phyloP scores from a whole-genome alignment of 2,888 invertebrate species.

The Eristalis arbustorum region DNA sequence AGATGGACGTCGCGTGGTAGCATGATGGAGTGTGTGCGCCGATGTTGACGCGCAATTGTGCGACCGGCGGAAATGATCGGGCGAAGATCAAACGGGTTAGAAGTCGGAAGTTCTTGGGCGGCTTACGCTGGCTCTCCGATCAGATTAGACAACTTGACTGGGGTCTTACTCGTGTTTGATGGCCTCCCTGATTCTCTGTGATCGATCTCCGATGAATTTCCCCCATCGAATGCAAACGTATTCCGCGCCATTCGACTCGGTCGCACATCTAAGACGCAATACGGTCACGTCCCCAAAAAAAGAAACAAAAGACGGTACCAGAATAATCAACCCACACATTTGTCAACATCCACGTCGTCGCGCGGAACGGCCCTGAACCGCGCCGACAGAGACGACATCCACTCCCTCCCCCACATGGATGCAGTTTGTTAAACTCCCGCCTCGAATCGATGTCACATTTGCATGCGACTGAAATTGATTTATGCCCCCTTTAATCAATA shows the following conservation, averaged over 20 bases:
- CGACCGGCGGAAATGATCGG: neutral
- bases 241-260: neutral
- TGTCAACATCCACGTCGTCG: neutral
- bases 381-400: neutral
- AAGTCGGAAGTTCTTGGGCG: neutral
- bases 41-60: neutral
- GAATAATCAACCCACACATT: neutral
- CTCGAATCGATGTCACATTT: neutral
- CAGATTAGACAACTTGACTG: neutral
- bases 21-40: no score
- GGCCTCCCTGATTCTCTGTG: no score
- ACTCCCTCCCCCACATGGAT: neutral
- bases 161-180: neutral
- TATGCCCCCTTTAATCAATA: constrained; percentile 13
- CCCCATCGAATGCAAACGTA: no score
- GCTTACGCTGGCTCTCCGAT: neutral
- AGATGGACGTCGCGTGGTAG: neutral
- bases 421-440: neutral
- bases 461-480: constrained; percentile 5
- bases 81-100: neutral
- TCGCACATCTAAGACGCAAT: neutral
- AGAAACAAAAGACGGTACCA: neutral
- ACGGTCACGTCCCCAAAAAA: neutral
- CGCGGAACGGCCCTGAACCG: neutral
- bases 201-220: no score